Conservation (phyloP, 2,797 vertebrate species). For the Pangasius djambal region DNA sequence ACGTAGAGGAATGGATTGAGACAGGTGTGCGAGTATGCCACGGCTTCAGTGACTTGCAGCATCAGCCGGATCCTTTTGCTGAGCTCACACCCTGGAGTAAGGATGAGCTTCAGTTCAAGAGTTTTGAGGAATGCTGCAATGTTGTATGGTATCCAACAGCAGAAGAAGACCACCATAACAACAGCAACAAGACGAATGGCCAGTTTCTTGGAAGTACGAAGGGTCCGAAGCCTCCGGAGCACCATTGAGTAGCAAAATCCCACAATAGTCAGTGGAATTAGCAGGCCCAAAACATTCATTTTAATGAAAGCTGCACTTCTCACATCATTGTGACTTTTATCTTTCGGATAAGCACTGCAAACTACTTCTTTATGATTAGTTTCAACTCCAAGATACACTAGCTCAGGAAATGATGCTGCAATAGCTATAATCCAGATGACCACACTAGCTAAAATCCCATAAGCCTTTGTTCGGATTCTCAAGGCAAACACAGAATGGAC, state of each 20-base stretch:
- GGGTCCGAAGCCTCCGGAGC: conserved; percentile 73
- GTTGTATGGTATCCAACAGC: conserved; percentile 90
- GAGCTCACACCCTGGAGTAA: conserved; percentile 63
- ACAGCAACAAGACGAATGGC: conserved; percentile 82
- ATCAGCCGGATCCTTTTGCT: conserved; percentile 73
- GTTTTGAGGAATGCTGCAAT: conserved; percentile 76
- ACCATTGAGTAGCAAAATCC: conserved; percentile 86
- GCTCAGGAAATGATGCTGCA: conserved; percentile 78
- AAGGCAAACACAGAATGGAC: conserved; percentile 84
- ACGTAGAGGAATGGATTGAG: conserved; percentile 91
- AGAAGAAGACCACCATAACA: conserved; percentile 84
- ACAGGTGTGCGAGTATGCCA: conserved; percentile 76
- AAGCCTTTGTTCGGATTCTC: conserved; percentile 76
- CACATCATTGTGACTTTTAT: conserved; percentile 47
- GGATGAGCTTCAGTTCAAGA: conserved; percentile 61
- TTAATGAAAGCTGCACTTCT: conserved; percentile 75
- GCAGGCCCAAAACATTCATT: conserved; percentile 83
- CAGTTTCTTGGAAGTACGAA: conserved; percentile 78
- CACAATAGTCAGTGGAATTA: conserved; percentile 81
- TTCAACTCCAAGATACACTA: conserved; percentile 70
- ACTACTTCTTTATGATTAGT: neutral
- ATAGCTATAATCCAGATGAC: conserved; percentile 80
- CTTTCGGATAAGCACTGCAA: conserved; percentile 38
- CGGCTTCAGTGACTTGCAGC: conserved; percentile 78
- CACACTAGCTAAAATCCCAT: conserved; percentile 76